Evolutionary conservation across 1,140 invertebrate genomes (phyloP), one percentile per base, ranked within the genome.

Genomic region (Oryctes rhinoceros): DNA sequence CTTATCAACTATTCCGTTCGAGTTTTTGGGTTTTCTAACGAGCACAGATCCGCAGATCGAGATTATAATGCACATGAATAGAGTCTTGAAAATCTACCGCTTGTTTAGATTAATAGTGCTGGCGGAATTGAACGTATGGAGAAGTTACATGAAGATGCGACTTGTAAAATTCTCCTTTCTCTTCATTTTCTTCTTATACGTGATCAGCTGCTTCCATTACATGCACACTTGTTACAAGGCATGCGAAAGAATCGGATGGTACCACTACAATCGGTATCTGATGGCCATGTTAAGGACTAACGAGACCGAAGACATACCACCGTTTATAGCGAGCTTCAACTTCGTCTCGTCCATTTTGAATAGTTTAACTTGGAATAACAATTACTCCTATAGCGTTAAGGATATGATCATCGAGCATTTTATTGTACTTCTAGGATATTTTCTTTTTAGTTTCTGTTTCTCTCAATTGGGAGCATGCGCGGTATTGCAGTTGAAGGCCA

Each of bases 381-480:
- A 15, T 53, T 78, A 62, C 24, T 13, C 49, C 11, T 78, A 53
- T 59, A 78, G 35, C 49, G 11, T 78, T 11, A 49, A 37, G 15
- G 77, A 78, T 59, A 78, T 78, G 20, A 78, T 59, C 10, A 35
- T 78, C 2, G 77, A 78, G n/a, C 49, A 78, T 37, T 10, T 78
- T 1, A n/a, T 78, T 11, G 30, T 35, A 2, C 4, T 35, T 10
- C 18, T 78, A 1, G 77, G 77, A 6, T 78, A 78, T n/a, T 78
- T 53, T 11, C 30, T 78, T 10, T 53, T 78, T 9, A 78, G 77
- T 59, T 78, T 78, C 20, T 78, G 77, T 30, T 78, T 78, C 24
- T 47, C 77, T 35, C 39, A 78, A 59, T 30, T 78, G 77, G 47
- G 39, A 30, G 77, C 77, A 18, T 78, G 77, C 35, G 77, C 77